Conservation (phyloP, 2,797 vertebrate genomes). For the Calcarius lapponicus region DNA sequence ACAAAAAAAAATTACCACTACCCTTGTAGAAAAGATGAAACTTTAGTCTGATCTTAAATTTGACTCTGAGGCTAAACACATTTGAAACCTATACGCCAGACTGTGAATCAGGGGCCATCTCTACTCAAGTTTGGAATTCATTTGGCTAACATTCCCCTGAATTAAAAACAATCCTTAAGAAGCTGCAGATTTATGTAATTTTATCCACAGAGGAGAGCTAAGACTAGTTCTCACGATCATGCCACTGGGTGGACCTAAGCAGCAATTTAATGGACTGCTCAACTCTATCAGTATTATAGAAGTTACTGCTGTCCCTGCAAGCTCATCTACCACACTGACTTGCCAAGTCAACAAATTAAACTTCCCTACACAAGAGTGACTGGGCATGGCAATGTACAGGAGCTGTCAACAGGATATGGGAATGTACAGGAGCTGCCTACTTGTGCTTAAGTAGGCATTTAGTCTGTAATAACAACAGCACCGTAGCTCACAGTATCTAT, state of each 20-base stretch:
- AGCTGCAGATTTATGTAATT: not conserved
- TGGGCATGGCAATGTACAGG: not conserved
- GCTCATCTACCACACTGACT: not conserved
- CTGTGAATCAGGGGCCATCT: not conserved
- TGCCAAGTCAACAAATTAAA: not conserved
- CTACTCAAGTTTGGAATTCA: not conserved
- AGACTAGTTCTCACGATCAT: not conserved
- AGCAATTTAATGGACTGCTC: not conserved
- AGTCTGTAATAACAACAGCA: not conserved
- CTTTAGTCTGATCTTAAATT: not conserved
- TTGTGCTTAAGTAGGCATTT: not conserved
- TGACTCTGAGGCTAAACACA: not conserved
- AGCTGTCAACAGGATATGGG: not conserved
- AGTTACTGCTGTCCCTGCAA: not conserved
- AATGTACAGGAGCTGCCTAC: not conserved
- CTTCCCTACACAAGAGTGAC: not conserved
- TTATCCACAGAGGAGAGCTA: not conserved
- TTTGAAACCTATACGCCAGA: not conserved
- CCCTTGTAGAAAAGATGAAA: not conserved
- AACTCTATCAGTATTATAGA: not conserved
- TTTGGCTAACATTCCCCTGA: not conserved
- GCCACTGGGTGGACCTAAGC: not conserved
- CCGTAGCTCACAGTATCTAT: not conserved
- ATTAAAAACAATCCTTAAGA: not conserved
- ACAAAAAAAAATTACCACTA: not conserved